Evolutionary conservation across 2,797 vertebrate species (phyloP).

Genomic region (Sebastes minor): DNA sequence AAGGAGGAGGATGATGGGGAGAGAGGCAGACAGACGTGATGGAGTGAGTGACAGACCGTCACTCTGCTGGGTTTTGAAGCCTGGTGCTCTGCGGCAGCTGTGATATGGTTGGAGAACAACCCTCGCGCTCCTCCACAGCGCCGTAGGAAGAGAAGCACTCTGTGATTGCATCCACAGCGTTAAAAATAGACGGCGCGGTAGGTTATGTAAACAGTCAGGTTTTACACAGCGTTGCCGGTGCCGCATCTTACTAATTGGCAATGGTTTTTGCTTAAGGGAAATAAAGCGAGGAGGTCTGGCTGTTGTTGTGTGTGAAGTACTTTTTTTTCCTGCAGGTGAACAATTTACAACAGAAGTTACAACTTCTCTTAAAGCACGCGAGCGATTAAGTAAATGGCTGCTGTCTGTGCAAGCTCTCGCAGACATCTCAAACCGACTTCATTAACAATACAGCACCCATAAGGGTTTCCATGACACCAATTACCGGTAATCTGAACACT

Average conservation of each 20-base stretch:
- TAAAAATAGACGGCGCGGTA: conserved; percentile 67
- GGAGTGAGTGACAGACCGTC: conserved; percentile 74
- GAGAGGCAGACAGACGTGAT: conserved; percentile 45
- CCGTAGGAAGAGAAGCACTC: conserved; percentile 49
- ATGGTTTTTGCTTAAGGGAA: conserved; percentile 24
- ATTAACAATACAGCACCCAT: conserved; percentile 25
- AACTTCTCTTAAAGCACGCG: background rate
- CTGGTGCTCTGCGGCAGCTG: conserved; percentile 63
- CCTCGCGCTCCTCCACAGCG: conserved; percentile 28
- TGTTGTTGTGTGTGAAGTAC: background rate
- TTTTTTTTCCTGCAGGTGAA: conserved; percentile 29
- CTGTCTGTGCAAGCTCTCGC: conserved; percentile 11
- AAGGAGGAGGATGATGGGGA: conserved; percentile 17
- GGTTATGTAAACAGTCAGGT: conserved; percentile 63
- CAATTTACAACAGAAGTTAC: conserved; percentile 31
- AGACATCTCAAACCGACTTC: conserved; percentile 14
- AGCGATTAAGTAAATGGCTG: conserved; percentile 34
- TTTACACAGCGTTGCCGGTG: conserved; percentile 13
- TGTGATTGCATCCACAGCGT: conserved; percentile 49
- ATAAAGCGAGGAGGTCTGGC: conserved; percentile 12
- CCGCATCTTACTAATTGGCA: conserved; percentile 54
- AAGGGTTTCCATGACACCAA: conserved; percentile 42
- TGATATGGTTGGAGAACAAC: conserved; percentile 46
- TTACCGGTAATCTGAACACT: conserved; percentile 32
- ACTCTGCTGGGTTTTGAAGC: conserved; percentile 68